Conservation (phyloP, 2,888 invertebrate species). For the Papilio protenor region DNA sequence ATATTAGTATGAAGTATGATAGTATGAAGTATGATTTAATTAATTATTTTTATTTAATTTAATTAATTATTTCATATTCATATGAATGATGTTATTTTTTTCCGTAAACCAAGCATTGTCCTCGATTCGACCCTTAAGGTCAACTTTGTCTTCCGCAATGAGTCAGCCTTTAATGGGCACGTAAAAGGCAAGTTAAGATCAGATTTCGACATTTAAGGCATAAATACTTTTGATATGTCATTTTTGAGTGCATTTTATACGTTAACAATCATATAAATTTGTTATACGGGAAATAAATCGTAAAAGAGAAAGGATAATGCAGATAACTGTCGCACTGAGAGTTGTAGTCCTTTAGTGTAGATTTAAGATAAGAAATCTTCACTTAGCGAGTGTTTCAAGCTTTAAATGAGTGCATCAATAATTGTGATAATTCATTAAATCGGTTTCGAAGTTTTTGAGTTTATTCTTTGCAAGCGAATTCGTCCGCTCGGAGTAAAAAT, state of each 20-base stretch:
- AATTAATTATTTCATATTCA: background rate
- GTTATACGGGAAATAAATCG: background rate
- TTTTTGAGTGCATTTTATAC: background rate
- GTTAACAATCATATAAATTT: background rate
- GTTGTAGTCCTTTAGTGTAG: background rate
- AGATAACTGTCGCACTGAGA: background rate
- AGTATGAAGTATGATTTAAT: no score
- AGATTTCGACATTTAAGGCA: constrained; percentile 31
- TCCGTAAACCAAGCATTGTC: constrained; percentile 15
- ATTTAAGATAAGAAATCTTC: background rate
- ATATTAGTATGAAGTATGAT: no score
- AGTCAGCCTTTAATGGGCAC: constrained; percentile 46
- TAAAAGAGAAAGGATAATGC: background rate
- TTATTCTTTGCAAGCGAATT: background rate
- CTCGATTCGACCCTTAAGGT: constrained; percentile 44
- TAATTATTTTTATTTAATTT: no score
- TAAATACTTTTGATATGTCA: constrained; percentile 24
- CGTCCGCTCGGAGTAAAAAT: no score
- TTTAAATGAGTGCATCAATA: background rate
- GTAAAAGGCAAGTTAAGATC: constrained; percentile 32
- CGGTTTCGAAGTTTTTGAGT: background rate
- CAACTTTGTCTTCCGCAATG: constrained; percentile 50
- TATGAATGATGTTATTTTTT: background rate
- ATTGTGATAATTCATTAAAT: background rate
- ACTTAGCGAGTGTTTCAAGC: background rate